These are phyloP conservation scores for Trogon melanurus DNA, from an alignment of 2,113 vertebrate genomes.

Conservation along the genomic window DNA sequence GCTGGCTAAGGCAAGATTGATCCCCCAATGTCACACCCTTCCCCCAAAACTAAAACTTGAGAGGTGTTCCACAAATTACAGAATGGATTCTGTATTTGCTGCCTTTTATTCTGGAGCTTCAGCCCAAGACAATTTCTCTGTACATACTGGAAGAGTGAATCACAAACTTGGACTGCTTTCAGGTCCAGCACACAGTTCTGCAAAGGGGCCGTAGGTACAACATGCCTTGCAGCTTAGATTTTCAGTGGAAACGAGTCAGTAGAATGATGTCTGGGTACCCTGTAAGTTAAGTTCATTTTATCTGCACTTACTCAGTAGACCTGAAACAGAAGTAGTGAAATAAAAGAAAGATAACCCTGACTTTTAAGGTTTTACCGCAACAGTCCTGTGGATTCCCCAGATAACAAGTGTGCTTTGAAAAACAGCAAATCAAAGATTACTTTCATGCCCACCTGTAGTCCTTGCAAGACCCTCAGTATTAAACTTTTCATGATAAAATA, in stretches of 20 bases:
- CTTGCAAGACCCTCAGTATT: not conserved
- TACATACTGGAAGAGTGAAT: not conserved
- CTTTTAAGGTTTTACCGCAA: not conserved
- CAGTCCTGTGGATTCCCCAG: not conserved
- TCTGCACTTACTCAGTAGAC: not conserved
- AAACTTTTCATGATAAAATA: constrained; percentile 4
- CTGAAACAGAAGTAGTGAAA: not conserved
- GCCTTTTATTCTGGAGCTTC: not conserved
- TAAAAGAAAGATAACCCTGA: not conserved
- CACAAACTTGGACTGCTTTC: not conserved
- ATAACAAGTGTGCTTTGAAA: constrained; percentile 2
- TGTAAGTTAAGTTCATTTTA: not conserved
- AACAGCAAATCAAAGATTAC: constrained; percentile 23
- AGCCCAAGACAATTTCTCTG: not conserved
- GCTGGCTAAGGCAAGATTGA: not conserved
- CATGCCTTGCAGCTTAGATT: not conserved
- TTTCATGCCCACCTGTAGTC: not conserved
- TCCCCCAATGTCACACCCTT: not conserved
- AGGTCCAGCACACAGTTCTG: not conserved
- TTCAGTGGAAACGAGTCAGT: not conserved
- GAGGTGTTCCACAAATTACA: not conserved
- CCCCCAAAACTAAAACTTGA: not conserved
- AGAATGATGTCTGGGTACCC: not conserved
- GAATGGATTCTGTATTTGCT: not conserved
- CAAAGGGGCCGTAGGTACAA: not conserved